Evolutionary conservation across 1,140 invertebrate species (phyloP), one percentile per base, ranked within the genome.

Genomic region (Drosophila ironensis): DNA sequence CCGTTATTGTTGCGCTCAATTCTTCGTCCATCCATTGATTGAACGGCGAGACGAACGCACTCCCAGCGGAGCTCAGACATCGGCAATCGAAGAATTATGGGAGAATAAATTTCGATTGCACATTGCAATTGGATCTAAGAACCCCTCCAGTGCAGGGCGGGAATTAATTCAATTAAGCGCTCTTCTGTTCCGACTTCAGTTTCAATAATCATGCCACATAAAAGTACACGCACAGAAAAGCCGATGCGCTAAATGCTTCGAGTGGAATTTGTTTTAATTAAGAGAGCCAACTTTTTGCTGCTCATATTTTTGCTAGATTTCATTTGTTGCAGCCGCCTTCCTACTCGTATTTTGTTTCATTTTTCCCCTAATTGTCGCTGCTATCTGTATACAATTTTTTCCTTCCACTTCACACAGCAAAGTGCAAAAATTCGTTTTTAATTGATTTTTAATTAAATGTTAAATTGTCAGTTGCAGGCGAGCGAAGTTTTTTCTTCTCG

Each of bases 381-480:
- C 11, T 54, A 5, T 56, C 35, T 59, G 38, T 56, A 40, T 30
- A 11, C 2, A 14, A n/a, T n/a, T 12, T 59, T 53, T 54, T 38
- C 20, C 9, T 19, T n/a, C 14, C 12, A n/a, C 25, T 37, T 35
- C 35, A 27, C 46, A 64, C 50, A 63, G 44, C 61, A 61, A 77
- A 77, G 61, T 77, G 74, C 61, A 77, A 78, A 77, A 77, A 80
- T 74, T 74, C 77, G 68, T 57, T 82, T 82, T 82, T 82, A 82
- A 82, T 82, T 82, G 77, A 82, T 82, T 82, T 82, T 82, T 82
- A 82, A 82, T 82, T 82, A 82, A 82, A 82, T 82, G 78, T 82
- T 82, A 69, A 76, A 82, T 82, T 82, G 77, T 73, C 77, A 82
- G 77, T 70, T 82, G 61, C 77, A 82, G 68, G 38, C 72, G 47